phyloP scores from a whole-genome alignment of 2,113 vertebrate genomes.

The Apodemus sylvaticus region DNA sequence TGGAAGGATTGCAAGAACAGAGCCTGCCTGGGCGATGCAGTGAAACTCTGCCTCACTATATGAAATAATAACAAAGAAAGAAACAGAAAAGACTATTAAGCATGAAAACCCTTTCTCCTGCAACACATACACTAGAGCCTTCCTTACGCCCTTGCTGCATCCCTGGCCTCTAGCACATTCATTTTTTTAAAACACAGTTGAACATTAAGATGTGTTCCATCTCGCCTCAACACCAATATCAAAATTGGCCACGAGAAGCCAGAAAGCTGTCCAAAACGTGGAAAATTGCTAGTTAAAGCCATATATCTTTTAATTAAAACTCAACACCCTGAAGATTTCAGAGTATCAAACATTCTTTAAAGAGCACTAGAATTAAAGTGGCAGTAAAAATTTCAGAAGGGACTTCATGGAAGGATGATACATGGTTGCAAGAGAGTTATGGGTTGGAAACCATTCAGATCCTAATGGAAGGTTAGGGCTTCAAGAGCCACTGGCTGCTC shows the following conservation, averaged over 20 bases:
- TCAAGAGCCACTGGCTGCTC: neutral
- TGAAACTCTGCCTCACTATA: neutral
- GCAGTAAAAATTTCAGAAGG: conserved; percentile 54
- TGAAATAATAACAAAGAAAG: neutral
- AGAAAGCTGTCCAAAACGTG: conserved; percentile 26
- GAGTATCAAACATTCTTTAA: conserved; percentile 39
- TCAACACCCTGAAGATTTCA: conserved; percentile 23
- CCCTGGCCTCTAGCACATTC: neutral
- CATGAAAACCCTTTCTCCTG: neutral
- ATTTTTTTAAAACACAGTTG: neutral
- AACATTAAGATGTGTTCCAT: conserved; percentile 13
- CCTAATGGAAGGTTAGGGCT: conserved; percentile 43
- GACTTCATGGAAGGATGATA: conserved; percentile 43
- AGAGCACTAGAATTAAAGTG: neutral
- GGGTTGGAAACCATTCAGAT: conserved; percentile 51
- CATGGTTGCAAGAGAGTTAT: conserved; percentile 28
- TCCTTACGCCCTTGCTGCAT: neutral
- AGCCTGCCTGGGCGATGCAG: neutral
- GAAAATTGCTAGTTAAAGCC: conserved; percentile 45
- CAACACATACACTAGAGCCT: neutral
- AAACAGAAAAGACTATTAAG: neutral
- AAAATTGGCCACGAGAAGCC: conserved; percentile 3
- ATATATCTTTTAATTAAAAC: conserved; percentile 47
- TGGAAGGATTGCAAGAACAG: neutral
- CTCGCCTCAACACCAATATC: neutral